Percentiles rank a stretch among this genome's conserved stretches.
These are phyloP conservation scores for Plebejus melissa DNA, from an alignment of 2,888 invertebrate genomes.

Conservation along the genomic window DNA sequence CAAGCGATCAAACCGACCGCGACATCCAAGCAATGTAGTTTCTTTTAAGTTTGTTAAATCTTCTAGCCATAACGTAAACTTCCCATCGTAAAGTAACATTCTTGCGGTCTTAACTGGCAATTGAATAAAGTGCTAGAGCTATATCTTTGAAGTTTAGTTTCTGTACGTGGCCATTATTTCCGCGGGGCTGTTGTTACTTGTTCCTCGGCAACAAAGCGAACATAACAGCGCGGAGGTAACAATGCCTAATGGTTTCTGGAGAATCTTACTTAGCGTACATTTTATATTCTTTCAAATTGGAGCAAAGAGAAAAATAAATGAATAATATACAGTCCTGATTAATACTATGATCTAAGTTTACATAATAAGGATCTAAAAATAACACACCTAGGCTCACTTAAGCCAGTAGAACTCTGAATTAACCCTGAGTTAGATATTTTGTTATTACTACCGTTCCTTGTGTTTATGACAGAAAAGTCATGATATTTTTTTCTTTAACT, in stretches of 20 bases:
- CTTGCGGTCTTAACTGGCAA: neutral
- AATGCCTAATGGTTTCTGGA: neutral
- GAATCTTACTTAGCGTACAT: neutral
- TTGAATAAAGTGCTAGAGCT: neutral
- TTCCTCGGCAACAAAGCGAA: conserved; percentile 6
- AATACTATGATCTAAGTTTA: no score
- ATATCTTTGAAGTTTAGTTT: conserved; percentile 14
- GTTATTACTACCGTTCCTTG: no score
- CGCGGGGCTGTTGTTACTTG: conserved; percentile 10
- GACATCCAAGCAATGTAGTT: neutral
- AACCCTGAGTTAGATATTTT: no score
- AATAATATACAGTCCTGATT: no score
- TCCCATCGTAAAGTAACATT: neutral
- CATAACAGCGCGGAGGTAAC: conserved; percentile 1
- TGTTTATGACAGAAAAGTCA: no score
- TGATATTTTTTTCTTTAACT: no score
- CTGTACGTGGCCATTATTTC: conserved; percentile 3
- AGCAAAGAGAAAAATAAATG: neutral
- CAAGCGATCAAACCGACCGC: neutral
- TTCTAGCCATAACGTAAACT: neutral
- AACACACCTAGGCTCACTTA: no score
- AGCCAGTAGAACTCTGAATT: no score
- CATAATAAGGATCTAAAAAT: no score
- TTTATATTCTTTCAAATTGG: neutral
- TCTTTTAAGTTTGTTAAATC: neutral